Evolutionary conservation across 2,888 invertebrate species (phyloP).

Genomic region (Silvanus unidentatus): DNA sequence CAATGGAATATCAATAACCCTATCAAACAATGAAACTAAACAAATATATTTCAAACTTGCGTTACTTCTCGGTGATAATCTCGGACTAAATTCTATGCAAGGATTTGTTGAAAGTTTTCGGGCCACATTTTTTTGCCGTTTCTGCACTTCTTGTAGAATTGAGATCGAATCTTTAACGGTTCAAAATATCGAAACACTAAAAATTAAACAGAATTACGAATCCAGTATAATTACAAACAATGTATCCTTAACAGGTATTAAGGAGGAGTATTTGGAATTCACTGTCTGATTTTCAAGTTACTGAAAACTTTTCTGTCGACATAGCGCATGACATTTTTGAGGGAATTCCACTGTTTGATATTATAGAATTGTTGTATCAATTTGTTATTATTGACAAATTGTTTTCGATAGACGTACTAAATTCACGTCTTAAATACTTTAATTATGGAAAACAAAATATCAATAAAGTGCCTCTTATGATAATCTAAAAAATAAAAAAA

Average conservation of each 20-base stretch:
- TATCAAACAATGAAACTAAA: conserved; percentile 9
- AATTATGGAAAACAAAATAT: too few species aligned
- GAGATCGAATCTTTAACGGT: conserved; percentile 6
- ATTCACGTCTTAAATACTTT: too few species aligned
- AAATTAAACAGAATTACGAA: conserved; percentile 16
- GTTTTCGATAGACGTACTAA: too few species aligned
- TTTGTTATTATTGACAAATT: too few species aligned
- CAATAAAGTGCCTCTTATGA: conserved; percentile 20
- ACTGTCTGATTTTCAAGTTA: conserved; percentile 20
- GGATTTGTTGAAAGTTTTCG: conserved; percentile 25
- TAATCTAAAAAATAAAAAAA: conserved; percentile 13
- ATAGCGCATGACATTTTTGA: conserved; percentile 25
- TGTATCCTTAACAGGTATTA: conserved; percentile 16
- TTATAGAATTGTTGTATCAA: too few species aligned
- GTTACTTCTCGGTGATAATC: conserved; percentile 22
- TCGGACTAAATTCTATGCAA: conserved; percentile 23
- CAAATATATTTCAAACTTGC: conserved; percentile 14
- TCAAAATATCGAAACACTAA: conserved; percentile 7
- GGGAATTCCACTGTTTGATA: conserved; percentile 20
- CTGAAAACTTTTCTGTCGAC: conserved; percentile 21
- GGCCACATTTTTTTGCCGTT: conserved; percentile 19
- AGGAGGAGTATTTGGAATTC: conserved; percentile 16
- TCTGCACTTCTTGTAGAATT: conserved; percentile 16
- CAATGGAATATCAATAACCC: conserved; percentile 16
- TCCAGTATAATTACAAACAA: conserved; percentile 12